Base-by-base conservation (phyloP, 2,888 invertebrate genomes). In the Mythimna vitellina region DNA sequence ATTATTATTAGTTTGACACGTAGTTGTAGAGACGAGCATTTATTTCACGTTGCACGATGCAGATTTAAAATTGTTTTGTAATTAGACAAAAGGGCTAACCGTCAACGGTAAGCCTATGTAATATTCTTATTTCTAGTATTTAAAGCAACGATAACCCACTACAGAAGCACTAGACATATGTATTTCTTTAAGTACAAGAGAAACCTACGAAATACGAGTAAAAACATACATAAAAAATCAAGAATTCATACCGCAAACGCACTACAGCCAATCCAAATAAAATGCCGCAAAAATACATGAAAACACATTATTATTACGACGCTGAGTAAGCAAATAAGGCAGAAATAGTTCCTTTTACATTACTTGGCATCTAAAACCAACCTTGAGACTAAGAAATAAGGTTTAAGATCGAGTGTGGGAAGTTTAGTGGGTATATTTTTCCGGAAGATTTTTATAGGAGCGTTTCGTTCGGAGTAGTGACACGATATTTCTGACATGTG, bases 261-360 rank as follows among this genome's bases (percentile, higher is more conserved):
- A 80, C 77, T 80, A 74, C 73, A 60, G 32, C 56, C 76, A 80
- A 83, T 83, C 46, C 65, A 66, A 70, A 70, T 83, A 77, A 82
- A 82, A 82, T 65, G 60, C 78, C 51, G 60, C 70, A 82, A 72
- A 83, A 82, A 83, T 72, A 79, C 77, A 62, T 29, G 65, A 76
- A 87, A 88, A 84, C 78, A 86, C 84, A 85, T 86, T 87, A 84
- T 86, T 87, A 86, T 88, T 85, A 88, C 87, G 68, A 82, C 80
- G 75, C 86, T 82, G 84, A 87, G 86, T 88, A 82, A 80, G 84
- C 88, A 89, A 89, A 89, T 89, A 88, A 83, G 79, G 76, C 79
- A 81, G 78, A 78, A 86, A 88, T 87, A 89, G 82, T 82, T 81
- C 72, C 60, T 61, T 57, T 70, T 76, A 81, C 67, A 58, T 38